Conservation (phyloP, 1,140 invertebrate species). For the Diachasma alloeum region DNA sequence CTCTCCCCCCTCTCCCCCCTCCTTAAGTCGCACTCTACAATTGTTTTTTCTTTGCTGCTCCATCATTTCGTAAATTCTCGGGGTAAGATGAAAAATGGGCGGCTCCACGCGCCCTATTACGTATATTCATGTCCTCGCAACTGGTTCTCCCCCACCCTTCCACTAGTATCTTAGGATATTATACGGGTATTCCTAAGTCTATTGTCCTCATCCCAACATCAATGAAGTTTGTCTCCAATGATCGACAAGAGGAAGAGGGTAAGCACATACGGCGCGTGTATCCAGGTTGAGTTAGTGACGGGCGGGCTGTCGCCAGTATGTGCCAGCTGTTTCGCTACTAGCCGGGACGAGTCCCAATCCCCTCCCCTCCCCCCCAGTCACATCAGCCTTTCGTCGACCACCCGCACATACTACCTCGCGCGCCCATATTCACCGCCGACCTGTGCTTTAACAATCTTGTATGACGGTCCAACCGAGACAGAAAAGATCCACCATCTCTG, state of each 20-base stretch:
- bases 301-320: slow-evolving; percentile 61
- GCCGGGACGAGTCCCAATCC: slow-evolving; percentile 31
- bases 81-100: slow-evolving; percentile 26
- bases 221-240: slow-evolving; percentile 60
- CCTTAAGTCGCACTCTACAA: background rate
- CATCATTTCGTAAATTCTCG: background rate
- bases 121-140: background rate
- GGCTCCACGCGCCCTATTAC: background rate
- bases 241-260: background rate
- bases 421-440: background rate
- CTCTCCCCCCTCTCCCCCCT: background rate
- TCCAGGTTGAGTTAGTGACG: slow-evolving; percentile 62
- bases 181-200: background rate
- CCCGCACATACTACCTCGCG: background rate
- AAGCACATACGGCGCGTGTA: slow-evolving; percentile 60
- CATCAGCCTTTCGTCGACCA: slow-evolving; percentile 24
- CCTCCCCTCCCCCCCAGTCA: background rate
- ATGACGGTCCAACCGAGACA: slow-evolving; percentile 45
- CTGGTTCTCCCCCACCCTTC: background rate
- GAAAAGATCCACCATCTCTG: slow-evolving; percentile 46
- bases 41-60: background rate
- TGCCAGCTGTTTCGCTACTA: slow-evolving; percentile 62
- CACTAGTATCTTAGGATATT: background rate
- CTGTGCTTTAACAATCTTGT: slow-evolving; percentile 59
- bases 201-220: slow-evolving; percentile 45